A percentile compares a stretch with the other conserved stretches of the same genome.
Evolutionary conservation across 2,113 vertebrate species (phyloP).

Genomic region (Regulus satrapa): DNA sequence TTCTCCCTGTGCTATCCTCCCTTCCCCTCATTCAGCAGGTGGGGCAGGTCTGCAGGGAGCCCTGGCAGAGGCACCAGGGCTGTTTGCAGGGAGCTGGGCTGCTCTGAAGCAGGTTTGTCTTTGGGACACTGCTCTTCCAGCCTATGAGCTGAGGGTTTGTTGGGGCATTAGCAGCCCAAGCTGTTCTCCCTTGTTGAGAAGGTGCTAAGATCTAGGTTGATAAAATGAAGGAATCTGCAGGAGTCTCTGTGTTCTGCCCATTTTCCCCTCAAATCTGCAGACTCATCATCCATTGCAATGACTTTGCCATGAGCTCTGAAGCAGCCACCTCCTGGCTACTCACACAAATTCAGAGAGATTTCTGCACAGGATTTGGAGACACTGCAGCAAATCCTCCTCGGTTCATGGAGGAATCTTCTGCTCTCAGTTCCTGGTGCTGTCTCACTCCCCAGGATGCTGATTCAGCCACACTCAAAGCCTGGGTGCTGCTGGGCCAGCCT

Average conservation of each 20-base stretch:
- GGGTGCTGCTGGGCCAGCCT: neutral
- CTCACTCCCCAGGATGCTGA: neutral
- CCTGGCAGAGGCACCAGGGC: neutral
- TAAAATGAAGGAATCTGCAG: neutral
- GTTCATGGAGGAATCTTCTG: neutral
- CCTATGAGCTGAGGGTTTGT: neutral
- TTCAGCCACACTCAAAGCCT: neutral
- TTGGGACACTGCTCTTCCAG: neutral
- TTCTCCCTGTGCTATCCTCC: neutral
- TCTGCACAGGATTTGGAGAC: neutral
- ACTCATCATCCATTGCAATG: neutral
- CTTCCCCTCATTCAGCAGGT: too few species aligned
- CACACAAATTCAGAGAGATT: neutral
- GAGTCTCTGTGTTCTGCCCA: neutral
- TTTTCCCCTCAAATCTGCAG: neutral
- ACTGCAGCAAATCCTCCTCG: neutral
- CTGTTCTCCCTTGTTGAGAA: neutral
- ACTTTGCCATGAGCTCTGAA: neutral
- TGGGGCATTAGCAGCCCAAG: neutral
- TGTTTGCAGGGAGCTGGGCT: neutral
- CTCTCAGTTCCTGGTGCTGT: neutral
- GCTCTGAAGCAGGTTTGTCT: neutral
- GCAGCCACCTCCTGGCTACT: neutral
- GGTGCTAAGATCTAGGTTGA: neutral
- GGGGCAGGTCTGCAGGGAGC: neutral